These are phyloP conservation scores for Philantomba maxwellii DNA, from an alignment of 2,113 vertebrate species.

Conservation along the genomic window DNA sequence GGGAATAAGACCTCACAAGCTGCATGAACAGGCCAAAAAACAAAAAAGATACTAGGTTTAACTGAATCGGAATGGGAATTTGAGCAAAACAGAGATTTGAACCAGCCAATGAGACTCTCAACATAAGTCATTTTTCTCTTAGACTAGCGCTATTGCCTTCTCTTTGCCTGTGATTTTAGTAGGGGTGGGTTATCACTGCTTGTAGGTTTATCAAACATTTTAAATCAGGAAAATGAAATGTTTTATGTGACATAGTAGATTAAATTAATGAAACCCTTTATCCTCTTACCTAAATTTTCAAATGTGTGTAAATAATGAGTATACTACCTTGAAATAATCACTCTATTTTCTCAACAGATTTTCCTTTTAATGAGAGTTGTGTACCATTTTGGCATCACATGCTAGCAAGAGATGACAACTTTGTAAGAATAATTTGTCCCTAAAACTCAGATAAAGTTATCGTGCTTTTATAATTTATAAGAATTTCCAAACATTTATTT, in stretches of 20 bases:
- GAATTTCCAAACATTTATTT: background rate
- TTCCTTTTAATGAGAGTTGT: background rate
- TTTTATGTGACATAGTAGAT: background rate
- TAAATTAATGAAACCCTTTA: background rate
- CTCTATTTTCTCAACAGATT: background rate
- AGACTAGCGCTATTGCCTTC: background rate
- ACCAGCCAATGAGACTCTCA: background rate
- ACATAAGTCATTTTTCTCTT: background rate
- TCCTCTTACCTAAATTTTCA: background rate
- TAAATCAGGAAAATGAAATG: background rate
- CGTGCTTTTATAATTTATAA: background rate
- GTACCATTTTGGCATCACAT: background rate
- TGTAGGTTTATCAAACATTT: background rate
- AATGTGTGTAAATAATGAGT: background rate
- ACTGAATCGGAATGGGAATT: background rate
- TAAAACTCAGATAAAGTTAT: background rate
- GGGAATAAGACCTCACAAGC: background rate
- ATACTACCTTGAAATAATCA: background rate
- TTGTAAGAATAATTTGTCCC: background rate
- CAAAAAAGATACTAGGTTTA: background rate
- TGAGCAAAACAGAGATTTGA: background rate
- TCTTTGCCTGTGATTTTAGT: background rate
- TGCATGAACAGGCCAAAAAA: background rate
- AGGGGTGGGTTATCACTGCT: background rate
- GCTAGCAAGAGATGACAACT: background rate